Percentiles rank a stretch among this genome's conserved stretches.
phyloP scores from a whole-genome alignment of 2,888 invertebrate species.

The Apotomis betuletana region DNA sequence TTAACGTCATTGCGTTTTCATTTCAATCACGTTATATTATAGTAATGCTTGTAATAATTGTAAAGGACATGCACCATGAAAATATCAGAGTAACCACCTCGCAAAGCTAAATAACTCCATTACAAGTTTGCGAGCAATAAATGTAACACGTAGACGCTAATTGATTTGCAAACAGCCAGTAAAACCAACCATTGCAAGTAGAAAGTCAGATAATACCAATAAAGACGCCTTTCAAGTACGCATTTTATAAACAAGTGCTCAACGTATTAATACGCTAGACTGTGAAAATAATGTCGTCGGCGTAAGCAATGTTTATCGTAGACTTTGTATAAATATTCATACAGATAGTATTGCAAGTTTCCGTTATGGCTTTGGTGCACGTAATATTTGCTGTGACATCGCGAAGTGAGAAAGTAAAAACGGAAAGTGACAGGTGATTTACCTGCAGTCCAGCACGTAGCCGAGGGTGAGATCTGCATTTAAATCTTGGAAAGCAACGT shows the following conservation, averaged over 20 bases:
- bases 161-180: constrained; percentile 44
- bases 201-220: constrained; percentile 44
- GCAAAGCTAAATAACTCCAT: constrained; percentile 8
- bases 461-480: constrained; percentile 56
- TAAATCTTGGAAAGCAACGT: constrained; percentile 50
- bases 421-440: constrained; percentile 62
- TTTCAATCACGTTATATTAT: background rate
- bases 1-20: background rate
- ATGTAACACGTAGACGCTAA: constrained; percentile 42
- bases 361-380: constrained; percentile 50
- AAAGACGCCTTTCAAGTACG: constrained; percentile 22
- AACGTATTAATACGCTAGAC: constrained; percentile 1
- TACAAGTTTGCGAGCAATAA: constrained; percentile 17
- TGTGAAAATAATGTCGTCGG: constrained; percentile 9
- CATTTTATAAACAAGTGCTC: constrained; percentile 3
- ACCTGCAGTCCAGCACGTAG: constrained; percentile 54
- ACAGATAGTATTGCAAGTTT: constrained; percentile 37
- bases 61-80: background rate
- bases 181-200: constrained; percentile 44
- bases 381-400: constrained; percentile 61
- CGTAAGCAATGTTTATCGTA: constrained; percentile 12
- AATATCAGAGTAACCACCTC: constrained; percentile 6
- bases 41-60: background rate
- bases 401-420: constrained; percentile 63
- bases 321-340: constrained; percentile 22